phyloP scores from a whole-genome alignment of 2,113 vertebrate species.

The Charina bottae region DNA sequence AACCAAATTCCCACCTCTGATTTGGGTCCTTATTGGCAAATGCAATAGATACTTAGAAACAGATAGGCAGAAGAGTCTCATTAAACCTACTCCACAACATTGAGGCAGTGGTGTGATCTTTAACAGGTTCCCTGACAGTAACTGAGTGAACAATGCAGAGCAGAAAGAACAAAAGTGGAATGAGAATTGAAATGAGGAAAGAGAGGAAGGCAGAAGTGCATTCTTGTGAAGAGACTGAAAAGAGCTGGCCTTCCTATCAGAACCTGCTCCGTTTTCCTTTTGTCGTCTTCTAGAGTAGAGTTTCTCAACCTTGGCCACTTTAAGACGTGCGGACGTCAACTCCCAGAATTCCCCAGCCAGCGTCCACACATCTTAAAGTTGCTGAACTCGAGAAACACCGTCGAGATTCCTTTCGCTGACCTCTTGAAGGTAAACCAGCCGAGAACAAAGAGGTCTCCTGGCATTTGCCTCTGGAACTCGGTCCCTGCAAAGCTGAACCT shows the following conservation, averaged over 20 bases:
- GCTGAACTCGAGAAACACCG: neutral
- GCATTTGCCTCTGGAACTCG: neutral
- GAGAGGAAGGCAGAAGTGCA: neutral
- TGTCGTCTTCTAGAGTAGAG: neutral
- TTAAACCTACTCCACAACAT: neutral
- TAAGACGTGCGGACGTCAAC: neutral
- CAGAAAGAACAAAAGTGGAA: neutral
- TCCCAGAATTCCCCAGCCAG: neutral
- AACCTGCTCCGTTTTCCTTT: neutral
- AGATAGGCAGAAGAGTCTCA: neutral
- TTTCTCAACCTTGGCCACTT: neutral
- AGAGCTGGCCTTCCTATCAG: neutral
- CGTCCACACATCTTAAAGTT: neutral
- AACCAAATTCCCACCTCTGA: neutral
- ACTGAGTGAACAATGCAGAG: neutral
- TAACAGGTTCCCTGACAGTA: slow-evolving; percentile 2
- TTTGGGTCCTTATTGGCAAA: neutral
- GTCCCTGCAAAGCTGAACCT: neutral
- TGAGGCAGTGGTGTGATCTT: neutral
- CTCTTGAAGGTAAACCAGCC: neutral
- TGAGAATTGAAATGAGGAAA: neutral
- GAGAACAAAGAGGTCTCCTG: neutral
- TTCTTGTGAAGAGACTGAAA: neutral
- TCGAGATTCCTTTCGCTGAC: neutral
- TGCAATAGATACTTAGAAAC: neutral